phyloP scores from a whole-genome alignment of 2,113 vertebrate genomes.

The Aythya baeri region DNA sequence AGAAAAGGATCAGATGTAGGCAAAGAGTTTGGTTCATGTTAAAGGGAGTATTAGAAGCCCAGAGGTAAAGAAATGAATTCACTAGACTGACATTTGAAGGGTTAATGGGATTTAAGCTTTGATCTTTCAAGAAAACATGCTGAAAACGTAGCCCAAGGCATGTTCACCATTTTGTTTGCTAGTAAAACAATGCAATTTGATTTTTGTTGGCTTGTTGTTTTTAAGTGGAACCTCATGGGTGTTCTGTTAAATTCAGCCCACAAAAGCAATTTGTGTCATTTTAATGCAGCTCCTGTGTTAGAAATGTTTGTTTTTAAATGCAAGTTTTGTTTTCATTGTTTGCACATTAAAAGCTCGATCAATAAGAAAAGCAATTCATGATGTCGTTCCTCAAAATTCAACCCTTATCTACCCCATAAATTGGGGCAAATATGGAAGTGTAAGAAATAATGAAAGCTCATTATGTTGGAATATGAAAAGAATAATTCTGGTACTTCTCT shows the following conservation, averaged over 20 bases:
- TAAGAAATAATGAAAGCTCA: neutral
- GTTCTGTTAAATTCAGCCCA: slow-evolving; percentile 70
- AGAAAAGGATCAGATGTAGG: neutral
- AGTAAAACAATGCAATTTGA: slow-evolving; percentile 79
- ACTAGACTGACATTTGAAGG: slow-evolving; percentile 25
- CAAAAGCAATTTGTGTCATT: slow-evolving; percentile 72
- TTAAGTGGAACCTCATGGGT: slow-evolving; percentile 80
- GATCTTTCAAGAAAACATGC: slow-evolving; percentile 65
- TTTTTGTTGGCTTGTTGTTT: slow-evolving; percentile 75
- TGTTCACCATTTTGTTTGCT: slow-evolving; percentile 76
- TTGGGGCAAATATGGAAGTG: neutral
- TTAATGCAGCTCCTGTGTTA: slow-evolving; percentile 55
- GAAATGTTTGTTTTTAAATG: slow-evolving; percentile 69
- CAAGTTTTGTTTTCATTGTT: slow-evolving; percentile 66
- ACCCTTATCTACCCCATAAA: slow-evolving; percentile 30
- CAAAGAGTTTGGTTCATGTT: neutral
- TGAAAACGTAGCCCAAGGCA: slow-evolving; percentile 74
- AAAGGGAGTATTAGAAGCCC: neutral
- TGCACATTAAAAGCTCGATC: slow-evolving; percentile 63
- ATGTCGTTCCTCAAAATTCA: neutral
- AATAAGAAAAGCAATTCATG: slow-evolving; percentile 28
- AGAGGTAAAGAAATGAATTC: slow-evolving; percentile 15
- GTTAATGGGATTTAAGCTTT: slow-evolving; percentile 65
- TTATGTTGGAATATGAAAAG: neutral
- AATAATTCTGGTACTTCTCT: neutral